Percentiles rank a stretch among this genome's conserved stretches.
Evolutionary conservation across 2,113 vertebrate genomes (phyloP).

Genomic region (Oceanodroma tethys): DNA sequence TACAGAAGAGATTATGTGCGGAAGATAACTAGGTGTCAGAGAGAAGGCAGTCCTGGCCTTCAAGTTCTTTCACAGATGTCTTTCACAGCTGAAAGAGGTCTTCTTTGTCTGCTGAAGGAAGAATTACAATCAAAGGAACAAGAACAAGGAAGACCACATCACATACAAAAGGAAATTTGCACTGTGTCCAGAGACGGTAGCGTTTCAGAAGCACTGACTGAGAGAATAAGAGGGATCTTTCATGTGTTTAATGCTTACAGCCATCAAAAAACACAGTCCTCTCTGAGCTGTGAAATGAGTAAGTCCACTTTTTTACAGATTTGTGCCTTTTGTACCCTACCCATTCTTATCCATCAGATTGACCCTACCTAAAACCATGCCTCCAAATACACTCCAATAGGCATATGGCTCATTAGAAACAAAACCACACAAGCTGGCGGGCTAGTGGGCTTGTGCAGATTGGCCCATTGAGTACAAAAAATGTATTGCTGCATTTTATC

Average conservation of each 20-base stretch:
- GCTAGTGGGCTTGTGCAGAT: background rate
- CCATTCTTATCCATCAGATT: background rate
- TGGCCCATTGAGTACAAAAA: background rate
- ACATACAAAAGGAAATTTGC: background rate
- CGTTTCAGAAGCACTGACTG: background rate
- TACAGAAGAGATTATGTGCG: background rate
- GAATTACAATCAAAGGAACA: background rate
- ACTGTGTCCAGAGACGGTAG: background rate
- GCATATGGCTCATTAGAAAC: background rate
- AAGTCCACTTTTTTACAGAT: background rate
- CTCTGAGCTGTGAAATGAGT: background rate
- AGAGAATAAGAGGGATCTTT: background rate
- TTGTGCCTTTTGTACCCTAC: background rate
- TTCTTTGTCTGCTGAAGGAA: background rate
- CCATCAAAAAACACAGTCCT: background rate
- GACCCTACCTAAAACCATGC: background rate
- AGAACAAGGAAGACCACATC: background rate
- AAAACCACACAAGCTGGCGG: background rate
- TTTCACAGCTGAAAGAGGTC: background rate
- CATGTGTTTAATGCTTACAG: background rate
- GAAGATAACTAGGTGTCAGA: background rate
- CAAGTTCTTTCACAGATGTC: background rate
- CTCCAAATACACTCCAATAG: background rate
- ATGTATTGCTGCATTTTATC: background rate
- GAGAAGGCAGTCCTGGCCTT: background rate